Evolutionary conservation across 2,797 vertebrate genomes (phyloP).

Genomic region (Euthynnus affinis): DNA sequence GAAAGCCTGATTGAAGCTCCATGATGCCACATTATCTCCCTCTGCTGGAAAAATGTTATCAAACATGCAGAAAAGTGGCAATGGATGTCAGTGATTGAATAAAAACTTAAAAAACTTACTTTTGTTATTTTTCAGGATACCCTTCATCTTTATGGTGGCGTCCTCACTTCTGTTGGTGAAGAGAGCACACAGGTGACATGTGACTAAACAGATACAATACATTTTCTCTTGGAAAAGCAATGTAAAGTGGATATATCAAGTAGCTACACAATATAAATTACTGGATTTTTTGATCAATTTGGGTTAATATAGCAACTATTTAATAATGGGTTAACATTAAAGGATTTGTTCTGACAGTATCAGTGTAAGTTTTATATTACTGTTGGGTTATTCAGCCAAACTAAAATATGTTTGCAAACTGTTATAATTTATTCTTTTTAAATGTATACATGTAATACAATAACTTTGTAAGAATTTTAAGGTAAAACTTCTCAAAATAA

Average conservation of each 20-base stretch:
- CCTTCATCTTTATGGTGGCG: conserved; percentile 70
- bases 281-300: not conserved
- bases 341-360: too few relatives aligned
- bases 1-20: not conserved
- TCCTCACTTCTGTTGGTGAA: conserved; percentile 31
- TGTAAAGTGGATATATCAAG: not conserved
- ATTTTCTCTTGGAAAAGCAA: too few relatives aligned
- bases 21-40: not conserved
- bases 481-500: too few relatives aligned
- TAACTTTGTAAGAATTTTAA: too few relatives aligned
- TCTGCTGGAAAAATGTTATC: not conserved
- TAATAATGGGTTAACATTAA: not conserved
- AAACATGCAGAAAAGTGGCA: not conserved
- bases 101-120: conserved; percentile 73
- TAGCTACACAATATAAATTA: not conserved
- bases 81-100: not conserved
- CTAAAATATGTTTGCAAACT: too few relatives aligned
- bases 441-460: too few relatives aligned
- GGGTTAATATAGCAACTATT: not conserved
- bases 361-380: too few relatives aligned
- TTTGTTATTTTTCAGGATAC: conserved; percentile 79
- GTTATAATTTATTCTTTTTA: too few relatives aligned
- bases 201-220: not conserved
- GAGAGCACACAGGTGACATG: not conserved
- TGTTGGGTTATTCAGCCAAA: too few relatives aligned